Conservation (phyloP, 2,113 vertebrate genomes). For the Sinocyclocheilus anophthalmus region DNA sequence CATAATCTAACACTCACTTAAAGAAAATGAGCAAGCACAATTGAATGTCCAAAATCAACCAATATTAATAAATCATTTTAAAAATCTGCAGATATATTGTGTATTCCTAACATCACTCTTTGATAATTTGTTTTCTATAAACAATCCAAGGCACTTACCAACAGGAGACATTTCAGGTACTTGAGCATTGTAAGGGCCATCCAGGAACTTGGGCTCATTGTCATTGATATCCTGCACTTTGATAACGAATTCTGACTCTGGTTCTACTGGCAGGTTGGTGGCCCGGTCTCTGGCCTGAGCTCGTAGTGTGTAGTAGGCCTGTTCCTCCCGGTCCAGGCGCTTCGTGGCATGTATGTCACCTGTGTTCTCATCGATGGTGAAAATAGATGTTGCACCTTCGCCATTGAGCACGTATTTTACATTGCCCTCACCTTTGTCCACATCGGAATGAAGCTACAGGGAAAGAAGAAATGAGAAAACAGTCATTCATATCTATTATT, state of each 20-base stretch:
- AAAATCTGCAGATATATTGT: background rate
- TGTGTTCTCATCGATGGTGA: constrained; percentile 92
- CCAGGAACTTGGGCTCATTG: constrained; percentile 80
- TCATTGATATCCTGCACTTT: constrained; percentile 76
- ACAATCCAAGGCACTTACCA: constrained; percentile 54
- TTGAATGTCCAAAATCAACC: background rate
- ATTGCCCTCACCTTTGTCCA: constrained; percentile 88
- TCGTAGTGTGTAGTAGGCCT: constrained; percentile 87
- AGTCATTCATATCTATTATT: background rate
- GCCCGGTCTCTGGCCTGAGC: constrained; percentile 85
- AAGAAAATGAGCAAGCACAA: background rate
- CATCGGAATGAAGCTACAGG: constrained; percentile 89
- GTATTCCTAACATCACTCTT: background rate
- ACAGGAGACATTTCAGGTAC: constrained; percentile 90
- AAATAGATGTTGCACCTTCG: constrained; percentile 90
- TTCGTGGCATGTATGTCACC: constrained; percentile 92
- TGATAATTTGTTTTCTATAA: background rate
- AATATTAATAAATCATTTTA: background rate
- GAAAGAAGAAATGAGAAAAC: background rate
- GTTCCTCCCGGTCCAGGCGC: constrained; percentile 88
- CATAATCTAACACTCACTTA: background rate
- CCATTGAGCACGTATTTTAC: constrained; percentile 91
- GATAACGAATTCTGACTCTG: constrained; percentile 90
- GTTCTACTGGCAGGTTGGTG: constrained; percentile 84
- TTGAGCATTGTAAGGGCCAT: constrained; percentile 85